Evolutionary conservation across 2,888 invertebrate species (phyloP).

Genomic region (Caenorhabditis sp.): DNA sequence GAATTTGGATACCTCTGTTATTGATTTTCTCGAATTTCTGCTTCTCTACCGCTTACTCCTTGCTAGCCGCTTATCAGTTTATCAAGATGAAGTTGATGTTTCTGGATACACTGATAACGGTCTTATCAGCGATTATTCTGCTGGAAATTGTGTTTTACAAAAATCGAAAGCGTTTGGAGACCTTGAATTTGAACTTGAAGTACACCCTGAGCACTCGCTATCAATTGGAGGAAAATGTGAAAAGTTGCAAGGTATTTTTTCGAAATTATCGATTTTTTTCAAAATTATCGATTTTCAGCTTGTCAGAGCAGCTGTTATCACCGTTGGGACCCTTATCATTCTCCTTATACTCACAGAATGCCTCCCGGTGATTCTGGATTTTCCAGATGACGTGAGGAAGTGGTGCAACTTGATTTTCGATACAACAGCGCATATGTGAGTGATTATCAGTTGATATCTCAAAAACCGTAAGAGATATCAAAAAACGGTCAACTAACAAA

Average conservation of each 20-base stretch:
- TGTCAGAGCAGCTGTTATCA: slow-evolving; percentile 26
- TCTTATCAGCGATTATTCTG: slow-evolving; percentile 21
- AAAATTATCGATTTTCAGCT: slow-evolving; percentile 14
- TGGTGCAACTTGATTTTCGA: slow-evolving; percentile 48
- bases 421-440: slow-evolving; percentile 5
- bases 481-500: too few species aligned
- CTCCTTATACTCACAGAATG: slow-evolving; percentile 44
- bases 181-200: slow-evolving; percentile 11
- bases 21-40: slow-evolving; percentile 10
- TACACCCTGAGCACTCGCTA: slow-evolving; percentile 49
- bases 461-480: too few species aligned
- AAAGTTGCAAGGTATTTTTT: slow-evolving; percentile 34
- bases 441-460: too few species aligned
- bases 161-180: slow-evolving; percentile 18
- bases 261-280: background rate
- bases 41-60: slow-evolving; percentile 18
- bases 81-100: slow-evolving; percentile 43
- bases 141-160: slow-evolving; percentile 30
- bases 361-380: slow-evolving; percentile 38
- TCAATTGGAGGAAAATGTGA: slow-evolving; percentile 57
- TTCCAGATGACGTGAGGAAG: slow-evolving; percentile 6
- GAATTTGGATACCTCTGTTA: slow-evolving; percentile 18
- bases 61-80: slow-evolving; percentile 24
- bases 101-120: slow-evolving; percentile 9
- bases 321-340: slow-evolving; percentile 42